Conservation (phyloP, 2,113 vertebrate genomes). For the Dasyornis broadbenti region DNA sequence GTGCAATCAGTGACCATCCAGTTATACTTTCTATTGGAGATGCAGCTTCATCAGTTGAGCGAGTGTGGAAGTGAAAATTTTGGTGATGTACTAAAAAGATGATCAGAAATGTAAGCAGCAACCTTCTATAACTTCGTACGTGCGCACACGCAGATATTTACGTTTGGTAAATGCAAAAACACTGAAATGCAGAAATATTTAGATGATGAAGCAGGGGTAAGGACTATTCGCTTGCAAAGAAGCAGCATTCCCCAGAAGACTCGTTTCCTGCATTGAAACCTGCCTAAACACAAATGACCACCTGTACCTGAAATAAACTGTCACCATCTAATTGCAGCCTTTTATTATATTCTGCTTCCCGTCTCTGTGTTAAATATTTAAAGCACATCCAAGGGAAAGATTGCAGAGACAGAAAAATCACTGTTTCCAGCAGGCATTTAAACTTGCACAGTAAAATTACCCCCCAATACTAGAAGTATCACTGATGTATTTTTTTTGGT, state of each 20-base stretch:
- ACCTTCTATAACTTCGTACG: rapidly evolving
- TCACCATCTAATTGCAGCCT: background rate
- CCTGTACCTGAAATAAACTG: background rate
- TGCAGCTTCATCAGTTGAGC: background rate
- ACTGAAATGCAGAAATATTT: background rate
- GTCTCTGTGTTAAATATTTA: background rate
- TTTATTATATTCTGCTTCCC: background rate
- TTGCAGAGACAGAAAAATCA: background rate
- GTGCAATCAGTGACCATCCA: background rate
- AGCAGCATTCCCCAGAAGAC: background rate
- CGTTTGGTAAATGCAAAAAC: background rate
- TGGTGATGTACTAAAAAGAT: background rate
- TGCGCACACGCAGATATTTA: rapidly evolving
- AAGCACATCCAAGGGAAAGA: background rate
- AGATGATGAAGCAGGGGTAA: background rate
- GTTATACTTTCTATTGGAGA: background rate
- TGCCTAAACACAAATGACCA: background rate
- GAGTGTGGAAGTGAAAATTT: background rate
- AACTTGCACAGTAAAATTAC: background rate
- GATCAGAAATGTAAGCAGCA: background rate
- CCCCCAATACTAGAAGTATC: background rate
- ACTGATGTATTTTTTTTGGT: background rate
- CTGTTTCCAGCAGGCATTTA: background rate
- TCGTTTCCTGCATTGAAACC: background rate
- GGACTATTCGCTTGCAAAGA: background rate